Evolutionary conservation across 2,797 vertebrate species (phyloP).

Genomic region (Aldrovandia affinis): DNA sequence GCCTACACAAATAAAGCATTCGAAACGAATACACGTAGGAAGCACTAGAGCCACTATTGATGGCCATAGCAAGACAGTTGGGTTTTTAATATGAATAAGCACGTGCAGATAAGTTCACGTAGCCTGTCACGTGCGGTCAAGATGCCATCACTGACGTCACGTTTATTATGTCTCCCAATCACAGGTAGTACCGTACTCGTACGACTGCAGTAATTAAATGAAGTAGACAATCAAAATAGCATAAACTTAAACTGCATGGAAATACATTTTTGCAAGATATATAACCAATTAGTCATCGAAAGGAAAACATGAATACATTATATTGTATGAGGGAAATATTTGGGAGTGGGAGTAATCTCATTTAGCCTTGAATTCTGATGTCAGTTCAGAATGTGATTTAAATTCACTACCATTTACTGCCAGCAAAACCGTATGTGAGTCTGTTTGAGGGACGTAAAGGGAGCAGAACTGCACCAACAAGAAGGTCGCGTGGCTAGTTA

Average conservation of each 20-base stretch:
- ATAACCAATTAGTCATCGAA: slow-evolving; percentile 20
- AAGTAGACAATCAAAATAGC: slow-evolving; percentile 21
- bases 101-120: slow-evolving; percentile 4
- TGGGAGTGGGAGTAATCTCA: background rate
- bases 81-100: slow-evolving; percentile 14
- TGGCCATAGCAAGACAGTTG: background rate
- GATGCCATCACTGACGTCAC: slow-evolving; percentile 18
- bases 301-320: background rate
- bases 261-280: slow-evolving; percentile 26
- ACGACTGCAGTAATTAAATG: slow-evolving; percentile 25
- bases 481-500: background rate
- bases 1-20: background rate
- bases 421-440: background rate
- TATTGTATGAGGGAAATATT: background rate
- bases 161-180: slow-evolving; percentile 15
- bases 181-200: background rate
- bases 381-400: background rate
- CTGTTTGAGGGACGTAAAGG: background rate
- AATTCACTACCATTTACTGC: background rate
- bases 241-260: slow-evolving; percentile 16
- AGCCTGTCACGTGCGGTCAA: slow-evolving; percentile 10
- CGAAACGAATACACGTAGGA: background rate
- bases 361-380: background rate
- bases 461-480: background rate
- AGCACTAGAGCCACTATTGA: slow-evolving; percentile 27